These are phyloP conservation scores for Microplitis manilae DNA, from an alignment of 2,888 invertebrate species.

Conservation along the genomic window DNA sequence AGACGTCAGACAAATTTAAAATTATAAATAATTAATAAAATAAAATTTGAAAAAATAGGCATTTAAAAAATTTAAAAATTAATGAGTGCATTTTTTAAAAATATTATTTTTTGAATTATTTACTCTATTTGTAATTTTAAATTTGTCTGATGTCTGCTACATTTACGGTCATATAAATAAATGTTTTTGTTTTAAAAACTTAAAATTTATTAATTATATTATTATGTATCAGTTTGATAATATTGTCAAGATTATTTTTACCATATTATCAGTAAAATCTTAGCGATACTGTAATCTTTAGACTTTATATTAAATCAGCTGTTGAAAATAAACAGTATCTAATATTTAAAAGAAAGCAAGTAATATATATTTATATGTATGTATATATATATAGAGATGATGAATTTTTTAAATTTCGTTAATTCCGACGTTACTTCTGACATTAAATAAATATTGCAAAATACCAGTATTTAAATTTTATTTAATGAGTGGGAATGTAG, in stretches of 20 bases:
- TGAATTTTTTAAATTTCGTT: too few species aligned
- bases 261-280: neutral
- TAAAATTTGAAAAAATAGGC: too few species aligned
- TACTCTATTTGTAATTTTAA: too few species aligned
- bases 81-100: too few species aligned
- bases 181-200: neutral
- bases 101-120: too few species aligned
- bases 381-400: neutral
- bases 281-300: neutral
- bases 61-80: too few species aligned
- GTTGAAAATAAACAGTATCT: constrained; percentile 5
- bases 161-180: too few species aligned
- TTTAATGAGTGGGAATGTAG: too few species aligned
- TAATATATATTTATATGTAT: neutral
- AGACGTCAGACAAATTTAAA: too few species aligned
- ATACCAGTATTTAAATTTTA: constrained; percentile 5
- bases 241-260: neutral
- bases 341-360: neutral
- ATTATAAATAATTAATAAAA: too few species aligned
- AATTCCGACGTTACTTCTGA: neutral
- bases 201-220: neutral
- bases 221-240: neutral
- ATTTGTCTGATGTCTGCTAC: too few species aligned
- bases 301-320: constrained; percentile 21
- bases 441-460: neutral